Base-by-base conservation (phyloP, 1,140 invertebrate species). In the Campoletis sonorensis region DNA sequence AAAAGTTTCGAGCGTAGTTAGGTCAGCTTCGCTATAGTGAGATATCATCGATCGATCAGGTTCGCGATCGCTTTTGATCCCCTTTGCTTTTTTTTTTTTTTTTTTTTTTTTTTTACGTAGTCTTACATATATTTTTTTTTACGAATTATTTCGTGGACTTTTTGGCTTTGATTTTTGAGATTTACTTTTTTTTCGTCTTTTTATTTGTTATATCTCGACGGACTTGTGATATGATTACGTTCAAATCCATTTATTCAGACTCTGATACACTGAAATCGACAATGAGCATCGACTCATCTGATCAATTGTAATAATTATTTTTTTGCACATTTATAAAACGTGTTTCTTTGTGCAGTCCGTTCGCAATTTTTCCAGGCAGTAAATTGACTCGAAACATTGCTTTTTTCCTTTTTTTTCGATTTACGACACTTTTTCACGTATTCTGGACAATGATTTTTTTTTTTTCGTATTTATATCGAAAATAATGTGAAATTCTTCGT, bases 61-160 rank as follows among this genome's bases (percentile, higher is more conserved):
- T 37, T 77, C 81, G 75, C 64, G 70, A 85, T 82, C 83, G 79
- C 77, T 80, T 67, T 84, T 82, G 79, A 83, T 85, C 81, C 83
- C 68, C 58, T 79, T 83, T 76, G 54, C 79, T 87, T 85, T 71
- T 30, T 67, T 64, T 80, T 83, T 45, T 21, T 15, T 58, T 27
- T 4, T 33, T 27, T 45, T 82, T 71, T 27, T 26, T 67, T 45
- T 82, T 71, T 27, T 26, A 30, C 23, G n/a, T 67, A 16, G n/a
- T n/a, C 21, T 58, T n/a, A 58, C 21, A 21, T n/a, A 58, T n/a
- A 3, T 30, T 67, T 67, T 27, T 67, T 67, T 13, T 27, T 13
- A 27, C 21, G 1, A 26, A 67, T 5, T 11, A 26, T 67, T 26
- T 15, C 13, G 5, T 67, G 21, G 61, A 26, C 23, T 67, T 64